These are phyloP conservation scores for Ophiodon elongatus DNA, from an alignment of 2,113 vertebrate species.

Conservation along the genomic window DNA sequence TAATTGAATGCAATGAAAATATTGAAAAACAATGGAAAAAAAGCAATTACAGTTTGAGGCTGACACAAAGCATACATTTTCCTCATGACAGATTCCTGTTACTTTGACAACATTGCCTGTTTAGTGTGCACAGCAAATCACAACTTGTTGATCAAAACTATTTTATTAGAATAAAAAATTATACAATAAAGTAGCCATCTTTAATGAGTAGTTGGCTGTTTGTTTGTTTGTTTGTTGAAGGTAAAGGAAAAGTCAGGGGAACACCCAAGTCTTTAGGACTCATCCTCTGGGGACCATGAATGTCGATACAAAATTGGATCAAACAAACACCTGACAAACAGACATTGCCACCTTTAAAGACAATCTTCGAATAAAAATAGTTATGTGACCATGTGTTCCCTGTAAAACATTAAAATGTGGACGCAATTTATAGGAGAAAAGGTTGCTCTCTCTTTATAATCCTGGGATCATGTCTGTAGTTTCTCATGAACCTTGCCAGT, in stretches of 20 bases:
- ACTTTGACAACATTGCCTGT: too few relatives aligned
- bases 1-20: too few relatives aligned
- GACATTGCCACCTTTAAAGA: not conserved
- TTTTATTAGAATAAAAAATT: not conserved
- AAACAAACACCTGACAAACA: not conserved
- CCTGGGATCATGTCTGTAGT: not conserved
- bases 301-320: not conserved
- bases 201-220: not conserved
- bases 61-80: too few relatives aligned
- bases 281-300: not conserved
- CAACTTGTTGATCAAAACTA: not conserved
- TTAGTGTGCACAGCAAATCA: too few relatives aligned
- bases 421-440: not conserved
- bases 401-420: not conserved
- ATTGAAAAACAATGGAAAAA: too few relatives aligned
- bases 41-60: too few relatives aligned
- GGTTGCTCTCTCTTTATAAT: not conserved
- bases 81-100: too few relatives aligned
- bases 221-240: not conserved
- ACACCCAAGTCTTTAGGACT: not conserved
- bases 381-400: not conserved
- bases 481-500: constrained; percentile 40
- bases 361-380: not conserved
- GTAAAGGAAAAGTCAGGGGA: not conserved
- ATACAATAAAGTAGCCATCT: not conserved